These are phyloP conservation scores for Mycteria americana DNA, from an alignment of 2,797 vertebrate species.

Conservation along the genomic window DNA sequence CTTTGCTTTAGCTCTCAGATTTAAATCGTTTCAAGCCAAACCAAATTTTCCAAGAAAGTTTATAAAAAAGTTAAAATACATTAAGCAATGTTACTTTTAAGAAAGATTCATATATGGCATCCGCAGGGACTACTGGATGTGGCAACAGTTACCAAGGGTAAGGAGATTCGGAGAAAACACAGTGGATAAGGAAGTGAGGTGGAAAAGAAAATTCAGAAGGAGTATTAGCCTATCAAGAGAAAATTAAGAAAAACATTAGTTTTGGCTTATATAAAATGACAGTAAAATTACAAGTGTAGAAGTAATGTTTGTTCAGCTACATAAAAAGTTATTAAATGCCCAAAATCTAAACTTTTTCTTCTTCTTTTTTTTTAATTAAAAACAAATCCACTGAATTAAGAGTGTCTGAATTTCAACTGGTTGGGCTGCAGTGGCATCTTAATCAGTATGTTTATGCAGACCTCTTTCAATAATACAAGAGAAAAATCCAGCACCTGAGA, in stretches of 20 bases:
- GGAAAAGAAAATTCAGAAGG: neutral
- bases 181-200: neutral
- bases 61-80: neutral
- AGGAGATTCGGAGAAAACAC: neutral
- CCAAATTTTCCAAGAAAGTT: neutral
- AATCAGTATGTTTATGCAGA: neutral
- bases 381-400: neutral
- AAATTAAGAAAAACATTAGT: neutral
- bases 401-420: neutral
- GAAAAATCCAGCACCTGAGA: neutral
- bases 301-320: neutral
- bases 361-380: neutral
- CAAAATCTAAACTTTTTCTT: neutral
- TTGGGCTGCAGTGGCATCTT: neutral
- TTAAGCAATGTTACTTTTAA: neutral
- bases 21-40: neutral
- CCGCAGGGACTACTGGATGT: neutral
- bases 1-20: neutral
- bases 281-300: neutral
- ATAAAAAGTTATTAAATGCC: neutral
- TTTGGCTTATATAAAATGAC: neutral
- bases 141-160: neutral
- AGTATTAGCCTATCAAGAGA: neutral
- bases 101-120: neutral
- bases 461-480: neutral